Evolutionary conservation across 2,113 vertebrate genomes (phyloP).

Genomic region (Zosterops hypoxanthus): DNA sequence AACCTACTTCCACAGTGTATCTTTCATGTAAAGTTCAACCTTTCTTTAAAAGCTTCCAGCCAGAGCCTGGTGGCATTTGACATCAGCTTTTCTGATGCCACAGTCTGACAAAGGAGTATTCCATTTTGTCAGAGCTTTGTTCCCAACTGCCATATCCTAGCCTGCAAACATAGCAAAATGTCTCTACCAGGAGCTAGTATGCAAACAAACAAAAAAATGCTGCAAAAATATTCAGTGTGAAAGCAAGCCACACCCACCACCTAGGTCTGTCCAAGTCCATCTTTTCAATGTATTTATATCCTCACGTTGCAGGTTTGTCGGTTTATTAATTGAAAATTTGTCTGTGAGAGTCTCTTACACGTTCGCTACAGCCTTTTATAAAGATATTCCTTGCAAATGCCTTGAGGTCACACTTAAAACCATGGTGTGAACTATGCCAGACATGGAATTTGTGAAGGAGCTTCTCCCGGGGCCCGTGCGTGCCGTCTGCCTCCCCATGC

Average conservation of each 20-base stretch:
- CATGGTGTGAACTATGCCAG: conserved; percentile 41
- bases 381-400: conserved; percentile 14
- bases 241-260: background rate
- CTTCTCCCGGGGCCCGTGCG: background rate
- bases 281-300: background rate
- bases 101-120: background rate
- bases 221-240: conserved; percentile 18
- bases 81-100: background rate
- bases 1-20: background rate
- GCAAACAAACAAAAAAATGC: conserved; percentile 31
- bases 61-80: background rate
- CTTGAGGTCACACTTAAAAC: conserved; percentile 36
- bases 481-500: background rate
- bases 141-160: background rate
- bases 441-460: background rate
- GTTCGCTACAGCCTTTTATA: background rate
- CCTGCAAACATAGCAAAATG: background rate
- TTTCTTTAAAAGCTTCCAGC: background rate
- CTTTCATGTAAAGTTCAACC: background rate
- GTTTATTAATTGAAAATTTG: conserved; percentile 19
- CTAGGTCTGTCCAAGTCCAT: background rate
- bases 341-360: background rate
- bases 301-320: background rate
- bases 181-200: background rate
- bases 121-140: background rate